Conservation (phyloP, 53 echinoderm and acorn worm genomes). For the Paracentrotus lividus region DNA sequence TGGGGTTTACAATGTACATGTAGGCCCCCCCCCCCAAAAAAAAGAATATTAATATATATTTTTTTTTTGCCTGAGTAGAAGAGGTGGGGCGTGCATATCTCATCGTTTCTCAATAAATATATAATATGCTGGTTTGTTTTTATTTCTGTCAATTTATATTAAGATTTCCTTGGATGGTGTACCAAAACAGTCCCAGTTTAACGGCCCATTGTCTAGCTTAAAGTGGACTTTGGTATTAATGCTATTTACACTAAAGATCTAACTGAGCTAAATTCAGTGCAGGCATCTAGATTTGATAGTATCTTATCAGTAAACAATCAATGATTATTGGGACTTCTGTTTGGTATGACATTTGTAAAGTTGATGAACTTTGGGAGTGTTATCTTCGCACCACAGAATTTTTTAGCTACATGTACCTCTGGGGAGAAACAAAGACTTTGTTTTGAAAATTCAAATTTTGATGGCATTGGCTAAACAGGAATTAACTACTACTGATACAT, state of each 20-base stretch:
- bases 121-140: background rate
- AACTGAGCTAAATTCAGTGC: background rate
- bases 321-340: constrained; percentile 8
- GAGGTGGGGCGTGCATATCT: background rate
- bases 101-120: background rate
- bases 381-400: background rate
- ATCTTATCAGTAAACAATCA: constrained; percentile 11
- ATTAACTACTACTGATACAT: no score
- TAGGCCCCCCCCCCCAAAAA: no score
- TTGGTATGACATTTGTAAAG: background rate
- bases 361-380: background rate
- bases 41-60: background rate
- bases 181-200: background rate
- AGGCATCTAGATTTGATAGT: background rate
- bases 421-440: background rate
- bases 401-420: background rate
- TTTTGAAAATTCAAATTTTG: constrained; percentile 38
- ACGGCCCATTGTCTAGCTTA: background rate
- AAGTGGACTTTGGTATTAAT: constrained; percentile 39
- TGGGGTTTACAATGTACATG: no score
- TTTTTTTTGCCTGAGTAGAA: background rate
- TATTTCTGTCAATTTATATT: background rate
- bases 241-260: background rate
- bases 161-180: background rate
- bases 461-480: no score